phyloP scores from a whole-genome alignment of 2,888 invertebrate genomes.

The Himalopsyche kuldschensis region DNA sequence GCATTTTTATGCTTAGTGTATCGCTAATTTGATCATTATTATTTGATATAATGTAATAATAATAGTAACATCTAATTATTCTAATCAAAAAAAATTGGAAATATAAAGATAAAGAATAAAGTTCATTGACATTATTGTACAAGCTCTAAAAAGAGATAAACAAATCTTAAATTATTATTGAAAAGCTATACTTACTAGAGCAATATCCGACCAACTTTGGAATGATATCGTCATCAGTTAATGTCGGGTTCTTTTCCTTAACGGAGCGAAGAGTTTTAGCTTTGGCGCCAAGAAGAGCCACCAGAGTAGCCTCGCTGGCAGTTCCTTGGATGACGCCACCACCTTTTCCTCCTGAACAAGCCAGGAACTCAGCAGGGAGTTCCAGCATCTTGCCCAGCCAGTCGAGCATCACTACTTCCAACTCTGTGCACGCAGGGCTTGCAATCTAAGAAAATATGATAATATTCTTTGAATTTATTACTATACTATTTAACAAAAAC shows the following conservation, averaged over 20 bases:
- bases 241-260: slow-evolving; percentile 73
- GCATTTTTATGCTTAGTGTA: too few species aligned
- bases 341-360: slow-evolving; percentile 79
- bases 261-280: slow-evolving; percentile 68
- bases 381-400: slow-evolving; percentile 94
- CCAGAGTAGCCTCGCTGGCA: slow-evolving; percentile 92
- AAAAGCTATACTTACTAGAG: slow-evolving; percentile 66
- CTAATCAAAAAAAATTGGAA: too few species aligned
- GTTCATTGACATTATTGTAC: too few species aligned
- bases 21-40: too few species aligned
- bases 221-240: slow-evolving; percentile 72
- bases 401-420: slow-evolving; percentile 93
- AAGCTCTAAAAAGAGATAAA: too few species aligned
- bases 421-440: slow-evolving; percentile 93
- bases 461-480: too few species aligned
- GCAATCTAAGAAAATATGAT: slow-evolving; percentile 69
- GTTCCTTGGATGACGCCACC: slow-evolving; percentile 93
- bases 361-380: slow-evolving; percentile 82
- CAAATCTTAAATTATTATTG: background rate
- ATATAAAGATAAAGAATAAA: too few species aligned
- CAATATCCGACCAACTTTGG: slow-evolving; percentile 84
- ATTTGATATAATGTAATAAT: too few species aligned
- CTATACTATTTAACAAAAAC: too few species aligned
- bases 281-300: slow-evolving; percentile 89
- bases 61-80: too few species aligned